Evolutionary conservation across 1,140 invertebrate species (phyloP).

Genomic region (Brachionus angularis): DNA sequence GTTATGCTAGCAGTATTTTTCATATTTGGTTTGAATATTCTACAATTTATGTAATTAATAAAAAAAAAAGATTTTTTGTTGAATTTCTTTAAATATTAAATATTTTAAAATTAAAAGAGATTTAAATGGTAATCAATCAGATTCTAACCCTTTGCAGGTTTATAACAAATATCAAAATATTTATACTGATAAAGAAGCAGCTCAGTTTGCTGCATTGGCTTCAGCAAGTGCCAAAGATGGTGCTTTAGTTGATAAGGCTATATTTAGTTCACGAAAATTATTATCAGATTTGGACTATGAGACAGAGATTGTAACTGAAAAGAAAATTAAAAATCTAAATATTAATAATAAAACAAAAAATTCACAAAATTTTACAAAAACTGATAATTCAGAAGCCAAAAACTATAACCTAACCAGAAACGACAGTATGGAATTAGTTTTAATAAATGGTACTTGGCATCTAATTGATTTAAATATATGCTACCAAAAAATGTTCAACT

Average conservation of each 20-base stretch:
- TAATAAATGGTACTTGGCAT: constrained; percentile 42
- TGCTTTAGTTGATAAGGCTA: constrained; percentile 22
- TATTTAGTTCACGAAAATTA: neutral
- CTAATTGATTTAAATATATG: constrained; percentile 41
- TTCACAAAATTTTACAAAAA: neutral
- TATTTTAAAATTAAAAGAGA: neutral
- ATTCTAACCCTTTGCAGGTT: constrained; percentile 5
- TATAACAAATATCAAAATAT: constrained; percentile 13
- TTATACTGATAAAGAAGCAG: neutral
- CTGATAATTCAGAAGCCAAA: too few relatives aligned
- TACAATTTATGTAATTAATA: constrained; percentile 20
- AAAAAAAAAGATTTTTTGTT: neutral
- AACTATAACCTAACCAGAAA: neutral
- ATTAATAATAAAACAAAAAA: constrained; percentile 1
- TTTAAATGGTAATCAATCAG: neutral
- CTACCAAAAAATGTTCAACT: constrained; percentile 30
- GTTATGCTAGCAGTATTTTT: constrained; percentile 4
- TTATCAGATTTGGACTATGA: constrained; percentile 9
- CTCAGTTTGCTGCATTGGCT: neutral
- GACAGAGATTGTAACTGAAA: neutral
- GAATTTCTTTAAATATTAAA: neutral
- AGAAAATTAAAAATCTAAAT: neutral
- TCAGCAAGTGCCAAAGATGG: constrained; percentile 19
- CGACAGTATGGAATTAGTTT: constrained; percentile 33
- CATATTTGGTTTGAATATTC: constrained; percentile 34